Evolutionary conservation across 1,140 invertebrate species (phyloP).

Genomic region (Hylaeus volcanicus): DNA sequence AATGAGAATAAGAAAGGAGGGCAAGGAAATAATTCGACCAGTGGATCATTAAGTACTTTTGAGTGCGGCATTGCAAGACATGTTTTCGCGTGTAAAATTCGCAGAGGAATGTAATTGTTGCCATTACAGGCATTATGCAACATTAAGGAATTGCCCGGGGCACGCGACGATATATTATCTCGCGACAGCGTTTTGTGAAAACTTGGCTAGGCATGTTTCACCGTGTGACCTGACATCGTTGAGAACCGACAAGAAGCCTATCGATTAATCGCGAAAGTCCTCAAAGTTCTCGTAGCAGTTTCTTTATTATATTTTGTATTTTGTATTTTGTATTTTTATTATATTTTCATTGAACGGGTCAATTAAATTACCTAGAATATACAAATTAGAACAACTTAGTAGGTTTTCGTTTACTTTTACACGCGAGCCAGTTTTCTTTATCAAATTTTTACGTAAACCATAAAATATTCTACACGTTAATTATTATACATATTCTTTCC

Average conservation of each 20-base stretch:
- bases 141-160: slow-evolving; percentile 27
- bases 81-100: slow-evolving; percentile 37
- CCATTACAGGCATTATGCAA: slow-evolving; percentile 31
- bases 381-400: too few relatives aligned
- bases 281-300: not conserved
- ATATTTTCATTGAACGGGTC: too few relatives aligned
- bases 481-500: too few relatives aligned
- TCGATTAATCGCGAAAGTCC: slow-evolving; percentile 29
- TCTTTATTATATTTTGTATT: not conserved
- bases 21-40: slow-evolving; percentile 10
- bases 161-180: slow-evolving; percentile 39
- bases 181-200: slow-evolving; percentile 1
- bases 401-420: too few relatives aligned
- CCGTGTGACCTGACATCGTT: not conserved
- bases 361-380: too few relatives aligned
- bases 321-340: too few relatives aligned
- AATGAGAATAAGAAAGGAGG: not conserved
- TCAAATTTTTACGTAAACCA: too few relatives aligned
- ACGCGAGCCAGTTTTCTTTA: too few relatives aligned
- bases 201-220: not conserved
- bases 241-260: slow-evolving; percentile 7
- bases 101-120: slow-evolving; percentile 27
- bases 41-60: slow-evolving; percentile 15
- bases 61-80: slow-evolving; percentile 12
- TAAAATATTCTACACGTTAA: too few relatives aligned